Percentiles rank a stretch among this genome's conserved stretches.
These are phyloP conservation scores for Dicycla oo DNA, from an alignment of 2,888 invertebrate genomes.

Conservation along the genomic window DNA sequence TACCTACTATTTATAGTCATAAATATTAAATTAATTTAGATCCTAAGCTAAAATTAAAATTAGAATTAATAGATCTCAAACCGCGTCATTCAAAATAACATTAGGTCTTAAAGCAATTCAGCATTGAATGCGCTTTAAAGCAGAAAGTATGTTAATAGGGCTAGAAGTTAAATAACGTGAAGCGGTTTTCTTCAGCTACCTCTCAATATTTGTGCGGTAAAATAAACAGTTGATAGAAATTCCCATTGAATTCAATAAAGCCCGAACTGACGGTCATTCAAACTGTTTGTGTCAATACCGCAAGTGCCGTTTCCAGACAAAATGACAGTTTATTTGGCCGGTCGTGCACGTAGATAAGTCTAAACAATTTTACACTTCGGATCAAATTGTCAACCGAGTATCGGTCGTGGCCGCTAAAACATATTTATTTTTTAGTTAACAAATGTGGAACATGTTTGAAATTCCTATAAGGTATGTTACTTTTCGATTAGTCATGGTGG, in stretches of 20 bases:
- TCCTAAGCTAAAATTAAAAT: slow-evolving; percentile 5
- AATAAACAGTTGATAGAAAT: slow-evolving; percentile 34
- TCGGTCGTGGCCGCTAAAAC: slow-evolving; percentile 9
- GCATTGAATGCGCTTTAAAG: slow-evolving; percentile 13
- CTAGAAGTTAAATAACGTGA: slow-evolving; percentile 12
- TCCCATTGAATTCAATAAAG: slow-evolving; percentile 42
- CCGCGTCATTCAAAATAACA: neutral
- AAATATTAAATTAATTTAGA: slow-evolving; percentile 5
- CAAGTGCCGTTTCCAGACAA: slow-evolving; percentile 32
- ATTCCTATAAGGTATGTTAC: slow-evolving; percentile 36
- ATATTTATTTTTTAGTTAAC: slow-evolving; percentile 38
- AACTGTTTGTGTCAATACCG: slow-evolving; percentile 47
- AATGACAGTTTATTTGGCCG: slow-evolving; percentile 24
- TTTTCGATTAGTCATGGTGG: slow-evolving; percentile 50
- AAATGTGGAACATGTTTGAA: slow-evolving; percentile 35
- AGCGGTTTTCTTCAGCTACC: slow-evolving; percentile 26
- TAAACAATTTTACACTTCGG: slow-evolving; percentile 20
- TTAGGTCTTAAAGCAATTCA: slow-evolving; percentile 4
- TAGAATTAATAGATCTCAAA: slow-evolving; percentile 6
- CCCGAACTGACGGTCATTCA: slow-evolving; percentile 22
- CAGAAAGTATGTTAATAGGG: slow-evolving; percentile 30
- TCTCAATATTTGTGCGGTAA: slow-evolving; percentile 39
- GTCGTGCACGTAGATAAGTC: slow-evolving; percentile 15
- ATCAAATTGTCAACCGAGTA: slow-evolving; percentile 31
- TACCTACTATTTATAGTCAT: no score